These are phyloP conservation scores for Triops cancriformis DNA, from an alignment of 1,140 invertebrate species.

Conservation along the genomic window DNA sequence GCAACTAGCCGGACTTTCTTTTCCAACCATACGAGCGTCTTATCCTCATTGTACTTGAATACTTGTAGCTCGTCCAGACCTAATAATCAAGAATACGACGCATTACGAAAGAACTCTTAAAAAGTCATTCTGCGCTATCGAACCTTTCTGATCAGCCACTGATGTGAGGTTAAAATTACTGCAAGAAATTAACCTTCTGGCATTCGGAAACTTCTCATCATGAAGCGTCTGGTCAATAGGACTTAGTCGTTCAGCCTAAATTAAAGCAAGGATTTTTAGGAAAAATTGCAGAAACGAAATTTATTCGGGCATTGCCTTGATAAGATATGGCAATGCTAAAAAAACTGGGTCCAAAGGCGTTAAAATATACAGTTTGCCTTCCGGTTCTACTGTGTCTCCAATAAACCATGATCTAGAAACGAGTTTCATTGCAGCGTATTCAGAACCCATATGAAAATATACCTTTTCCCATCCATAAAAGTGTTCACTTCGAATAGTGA, in stretches of 20 bases:
- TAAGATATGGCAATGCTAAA: not conserved
- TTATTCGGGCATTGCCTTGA: not conserved
- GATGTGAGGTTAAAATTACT: not conserved
- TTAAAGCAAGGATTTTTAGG: not conserved
- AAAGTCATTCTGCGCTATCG: not conserved
- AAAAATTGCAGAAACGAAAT: not conserved
- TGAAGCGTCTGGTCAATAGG: not conserved
- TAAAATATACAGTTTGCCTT: not conserved
- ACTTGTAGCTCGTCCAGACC: not conserved
- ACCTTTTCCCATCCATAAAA: not conserved
- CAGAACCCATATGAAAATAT: not conserved
- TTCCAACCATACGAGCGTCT: not conserved
- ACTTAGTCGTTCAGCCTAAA: not conserved
- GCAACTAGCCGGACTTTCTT: not conserved
- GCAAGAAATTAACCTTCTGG: not conserved
- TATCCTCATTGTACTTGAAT: not conserved
- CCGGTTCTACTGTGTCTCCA: not conserved
- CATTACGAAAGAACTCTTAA: not conserved
- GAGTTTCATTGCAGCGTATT: not conserved
- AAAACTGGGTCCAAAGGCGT: not conserved
- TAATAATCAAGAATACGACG: not conserved
- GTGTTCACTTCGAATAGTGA: not conserved
- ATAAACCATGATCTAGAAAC: not conserved
- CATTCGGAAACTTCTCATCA: not conserved
- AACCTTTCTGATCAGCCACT: not conserved